Base-by-base conservation (phyloP, 2,888 invertebrate genomes). In the Orthonevra nobilis region DNA sequence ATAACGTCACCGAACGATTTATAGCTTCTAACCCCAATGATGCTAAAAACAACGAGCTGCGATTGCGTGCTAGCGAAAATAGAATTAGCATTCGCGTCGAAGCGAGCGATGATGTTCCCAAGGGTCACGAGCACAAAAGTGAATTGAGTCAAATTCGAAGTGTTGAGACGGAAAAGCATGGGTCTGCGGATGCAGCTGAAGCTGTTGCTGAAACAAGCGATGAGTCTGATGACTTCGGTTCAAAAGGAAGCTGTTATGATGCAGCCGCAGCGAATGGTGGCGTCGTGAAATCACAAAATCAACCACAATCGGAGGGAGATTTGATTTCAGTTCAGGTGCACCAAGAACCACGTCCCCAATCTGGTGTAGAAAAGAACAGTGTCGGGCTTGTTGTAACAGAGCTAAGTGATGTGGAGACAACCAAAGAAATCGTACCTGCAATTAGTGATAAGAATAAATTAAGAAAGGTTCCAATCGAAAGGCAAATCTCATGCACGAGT, bases 371-470 rank as follows among this genome's bases (percentile, higher is more conserved):
- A n/a, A 50, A 66, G 20, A 26, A 32, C 9, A 48, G 48, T 32
- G 70, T 61, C 15, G 66, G 48, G n/a, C 73, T 73, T 26, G 2
- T 73, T 26, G 73, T 68, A 54, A 73, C 66, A 3, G 73, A 79
- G 36, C 30, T 61, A 56, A 50, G 48, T 68, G 73, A 79, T 79
- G 26, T 68, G 54, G 68, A 61, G 50, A 36, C 15, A 50, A 68
- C 79, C 79, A 73, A 79, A 68, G 66, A 73, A 50, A 61, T 26
- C 42, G 79, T 79, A 79, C 79, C 73, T 79, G 79, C 42, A 79
- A 66, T 44, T 68, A 79, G 66, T 68, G 42, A 79, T 73, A 73
- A 73, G 61, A 30, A 68, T 73, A 79, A 56, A 6, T 40, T 79
- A 61, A 61, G 61, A 9, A 68, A 48, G 23, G 20, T 6, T 54